Evolutionary conservation across 23 tunicate species (phyloP), one percentile per base, ranked within the genome.

Genomic region (Ciona savignyi): DNA sequence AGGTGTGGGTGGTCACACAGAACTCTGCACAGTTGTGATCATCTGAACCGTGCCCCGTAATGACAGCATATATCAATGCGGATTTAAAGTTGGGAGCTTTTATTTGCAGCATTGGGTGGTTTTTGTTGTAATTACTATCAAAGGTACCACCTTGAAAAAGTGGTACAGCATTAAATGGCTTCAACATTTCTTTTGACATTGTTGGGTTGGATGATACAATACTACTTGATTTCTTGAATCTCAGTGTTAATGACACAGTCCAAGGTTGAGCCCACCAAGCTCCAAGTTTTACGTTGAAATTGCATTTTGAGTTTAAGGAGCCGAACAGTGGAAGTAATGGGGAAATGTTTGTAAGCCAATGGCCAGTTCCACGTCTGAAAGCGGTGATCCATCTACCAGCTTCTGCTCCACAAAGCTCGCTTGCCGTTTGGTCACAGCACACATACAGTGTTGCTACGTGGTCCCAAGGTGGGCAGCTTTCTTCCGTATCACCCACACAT

Each of bases 221-320:
- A 67, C 2, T 29, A 67, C 6, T 23, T 26, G 25, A 21, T 25
- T 71, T 35, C 26, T 71, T 34, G 51, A 81, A 81, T 33, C 86
- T 49, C 9, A 81, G 33, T 9, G 21, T 42, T 34, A 81, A 56
- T 27, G 86, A n/a, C 2, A 28, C 75, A n/a, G 49, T 32, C 86
- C 86, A 81, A 6, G 86, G 74, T 34, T 81, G 51, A 24, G 86
- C 86, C 86, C 86, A 81, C 86, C 86, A 81, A 33, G 86, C 74
- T 48, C 24, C 56, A 31, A 67, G 27, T 31, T 74, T 74, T 33
- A 81, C 34, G 1, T 28, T 3, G 51, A 81, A 81, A 15, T 32
- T 66, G 34, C 86, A 81, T 65, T 67, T 42, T 2, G 67, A 21
- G 22, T 11, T 2, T 2, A 80, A 68, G 23, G 72, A 26, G 2